A percentile compares a stretch with the other conserved stretches of the same genome.
Evolutionary conservation across 2,797 vertebrate genomes (phyloP).

Genomic region (Austrolebias charrua): DNA sequence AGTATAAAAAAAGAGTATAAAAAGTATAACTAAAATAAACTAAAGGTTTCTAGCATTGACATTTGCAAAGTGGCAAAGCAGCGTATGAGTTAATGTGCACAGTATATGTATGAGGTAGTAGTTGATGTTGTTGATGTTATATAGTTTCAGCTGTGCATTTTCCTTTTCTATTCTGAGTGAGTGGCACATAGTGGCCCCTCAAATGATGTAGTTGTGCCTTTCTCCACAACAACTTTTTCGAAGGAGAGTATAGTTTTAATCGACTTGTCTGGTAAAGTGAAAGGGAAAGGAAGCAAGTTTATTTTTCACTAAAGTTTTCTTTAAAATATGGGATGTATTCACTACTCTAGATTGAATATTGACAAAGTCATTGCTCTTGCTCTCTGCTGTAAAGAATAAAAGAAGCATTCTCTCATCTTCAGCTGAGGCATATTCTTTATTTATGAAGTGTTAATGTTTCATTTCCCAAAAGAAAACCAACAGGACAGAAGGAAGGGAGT

Average conservation of each 20-base stretch:
- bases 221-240: conserved; percentile 20
- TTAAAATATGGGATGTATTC: conserved; percentile 20
- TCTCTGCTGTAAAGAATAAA: conserved; percentile 34
- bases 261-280: conserved; percentile 44
- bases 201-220: conserved; percentile 58
- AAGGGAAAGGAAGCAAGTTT: conserved; percentile 30
- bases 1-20: too few relatives aligned
- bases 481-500: conserved; percentile 8
- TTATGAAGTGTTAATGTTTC: conserved; percentile 68
- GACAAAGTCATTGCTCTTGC: conserved; percentile 23
- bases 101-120: too few relatives aligned
- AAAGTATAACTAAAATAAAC: too few relatives aligned
- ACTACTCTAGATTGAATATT: conserved; percentile 7
- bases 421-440: conserved; percentile 65
- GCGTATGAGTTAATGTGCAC: too few relatives aligned
- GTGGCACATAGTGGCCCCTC: conserved; percentile 35
- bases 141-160: conserved; percentile 6
- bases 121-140: too few relatives aligned
- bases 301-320: conserved; percentile 12
- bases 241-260: conserved; percentile 36
- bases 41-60: too few relatives aligned
- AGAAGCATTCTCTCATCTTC: conserved; percentile 44
- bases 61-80: too few relatives aligned
- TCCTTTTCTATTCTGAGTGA: conserved; percentile 35
- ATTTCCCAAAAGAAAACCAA: conserved; percentile 51